A percentile compares a stretch with the other conserved stretches of the same genome.
Conservation (phyloP, 2,113 vertebrate genomes). For the Canis aureus region DNA sequence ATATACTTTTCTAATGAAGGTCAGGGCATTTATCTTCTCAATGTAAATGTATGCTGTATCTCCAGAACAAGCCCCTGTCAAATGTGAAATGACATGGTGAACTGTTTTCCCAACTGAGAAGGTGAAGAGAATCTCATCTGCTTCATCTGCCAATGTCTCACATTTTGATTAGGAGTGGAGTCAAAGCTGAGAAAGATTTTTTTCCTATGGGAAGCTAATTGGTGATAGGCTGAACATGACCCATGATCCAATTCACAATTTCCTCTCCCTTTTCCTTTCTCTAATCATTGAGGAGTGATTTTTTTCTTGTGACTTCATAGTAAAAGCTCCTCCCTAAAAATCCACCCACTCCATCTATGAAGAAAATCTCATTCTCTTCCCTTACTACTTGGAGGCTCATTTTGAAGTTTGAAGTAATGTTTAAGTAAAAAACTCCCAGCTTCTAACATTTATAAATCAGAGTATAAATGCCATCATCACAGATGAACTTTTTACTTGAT, state of each 20-base stretch:
- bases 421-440: neutral
- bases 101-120: neutral
- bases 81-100: neutral
- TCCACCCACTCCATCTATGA: neutral
- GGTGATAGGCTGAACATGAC: neutral
- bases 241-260: neutral
- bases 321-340: neutral
- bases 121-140: neutral
- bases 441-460: neutral
- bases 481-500: neutral
- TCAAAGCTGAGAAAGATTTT: neutral
- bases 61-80: neutral
- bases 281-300: neutral
- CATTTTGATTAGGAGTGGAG: neutral
- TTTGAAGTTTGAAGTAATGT: neutral
- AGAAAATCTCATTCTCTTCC: neutral
- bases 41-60: neutral
- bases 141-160: neutral
- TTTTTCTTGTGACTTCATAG: neutral
- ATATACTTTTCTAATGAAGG: conserved; percentile 11
- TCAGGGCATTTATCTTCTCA: neutral
- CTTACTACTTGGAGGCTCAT: neutral
- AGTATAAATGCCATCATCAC: neutral
- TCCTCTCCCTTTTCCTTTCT: neutral
- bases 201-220: neutral